Evolutionary conservation across 2,113 vertebrate species (phyloP), one percentile per base, ranked within the genome.

Genomic region (Xiphophorus maculatus): DNA sequence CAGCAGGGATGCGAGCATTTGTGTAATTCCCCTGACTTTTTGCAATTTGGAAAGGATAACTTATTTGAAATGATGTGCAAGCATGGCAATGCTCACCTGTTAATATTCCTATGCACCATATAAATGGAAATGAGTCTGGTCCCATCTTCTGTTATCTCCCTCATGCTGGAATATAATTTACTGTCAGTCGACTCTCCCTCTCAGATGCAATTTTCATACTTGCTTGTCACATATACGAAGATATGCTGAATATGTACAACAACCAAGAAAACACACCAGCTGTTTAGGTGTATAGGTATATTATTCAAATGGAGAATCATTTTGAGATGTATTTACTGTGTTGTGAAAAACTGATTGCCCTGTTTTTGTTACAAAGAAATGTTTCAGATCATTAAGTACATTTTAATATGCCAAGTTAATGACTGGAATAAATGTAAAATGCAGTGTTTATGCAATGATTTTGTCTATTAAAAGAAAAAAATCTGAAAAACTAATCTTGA

Each of bases 41-140:
- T 72, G 81, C 82, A 76, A 84, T 75, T 82, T 74, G 70, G 29
- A 11, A 33, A 75, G 75, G 65, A 84, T 85, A 87, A 93, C 90
- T 91, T 82, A 91, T 91, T 85, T 70, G 64, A 91, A 92, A 87
- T 72, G 83, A 84, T 84, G 74, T 89, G 87, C 77, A 83, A 88
- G 85, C 74, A 82, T 77, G 85, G 74, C 87, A 84, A 81, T 77
- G 64, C 71, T 87, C 76, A 88, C 82, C 79, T 83, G 77, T 71
- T 86, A 89, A 93, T 88, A 84, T 88, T 79, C 85, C 81, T 73
- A 70, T 80, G 78, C 75, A 84, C 89, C 87, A 92, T 92, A 92
- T 91, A 90, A 91, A 93, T 92, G 89, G 87, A 91, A 93, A 93
- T 92, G 88, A 92, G 91, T 73, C 90, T 71, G 78, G 75, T 77